Evolutionary conservation across 2,888 invertebrate genomes (phyloP).

Genomic region (Leptothorax acervorum): DNA sequence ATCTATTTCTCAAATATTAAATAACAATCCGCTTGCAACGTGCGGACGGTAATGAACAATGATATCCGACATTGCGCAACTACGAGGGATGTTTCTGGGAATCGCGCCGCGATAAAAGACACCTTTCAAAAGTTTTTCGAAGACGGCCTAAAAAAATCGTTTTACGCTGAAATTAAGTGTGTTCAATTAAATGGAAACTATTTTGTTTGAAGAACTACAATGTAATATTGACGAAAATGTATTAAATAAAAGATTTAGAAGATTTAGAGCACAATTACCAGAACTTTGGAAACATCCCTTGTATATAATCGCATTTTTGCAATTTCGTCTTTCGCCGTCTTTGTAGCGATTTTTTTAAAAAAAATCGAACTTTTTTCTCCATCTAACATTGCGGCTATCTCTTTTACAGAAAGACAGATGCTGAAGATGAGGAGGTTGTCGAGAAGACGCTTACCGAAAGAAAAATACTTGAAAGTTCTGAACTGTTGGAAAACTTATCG

Average conservation of each 20-base stretch:
- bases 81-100: not conserved
- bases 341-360: not conserved
- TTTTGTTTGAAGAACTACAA: not conserved
- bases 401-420: conserved; percentile 70
- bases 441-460: conserved; percentile 88
- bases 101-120: not conserved
- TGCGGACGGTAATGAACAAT: not conserved
- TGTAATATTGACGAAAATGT: not conserved
- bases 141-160: not conserved
- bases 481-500: conserved; percentile 88
- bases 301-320: not conserved
- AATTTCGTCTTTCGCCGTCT: not conserved
- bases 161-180: not conserved
- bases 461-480: conserved; percentile 89
- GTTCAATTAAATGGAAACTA: not conserved
- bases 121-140: not conserved
- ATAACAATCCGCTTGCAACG: not conserved
- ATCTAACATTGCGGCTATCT: not conserved
- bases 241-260: not conserved
- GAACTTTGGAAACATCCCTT: not conserved
- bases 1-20: not conserved
- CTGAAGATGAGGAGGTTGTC: conserved; percentile 82
- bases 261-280: not conserved
- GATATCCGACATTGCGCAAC: not conserved
- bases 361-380: not conserved